Evolutionary conservation across 1,140 invertebrate species (phyloP).

Genomic region (Caenorhabditis briggsae): DNA sequence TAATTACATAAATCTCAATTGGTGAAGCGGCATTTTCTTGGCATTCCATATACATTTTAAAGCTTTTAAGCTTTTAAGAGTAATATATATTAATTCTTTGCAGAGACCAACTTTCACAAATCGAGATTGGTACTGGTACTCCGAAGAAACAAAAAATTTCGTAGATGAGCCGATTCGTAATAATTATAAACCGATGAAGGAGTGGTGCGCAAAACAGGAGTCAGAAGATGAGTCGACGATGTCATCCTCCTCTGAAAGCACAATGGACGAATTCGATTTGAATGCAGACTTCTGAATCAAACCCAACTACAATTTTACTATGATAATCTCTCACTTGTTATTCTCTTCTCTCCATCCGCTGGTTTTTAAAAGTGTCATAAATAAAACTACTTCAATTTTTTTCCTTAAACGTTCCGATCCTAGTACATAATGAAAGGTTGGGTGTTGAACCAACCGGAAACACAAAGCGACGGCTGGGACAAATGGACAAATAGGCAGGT

Average conservation of each 20-base stretch:
- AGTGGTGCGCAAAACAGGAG: neutral
- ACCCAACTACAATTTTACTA: too few species aligned
- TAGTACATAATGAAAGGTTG: constrained; percentile 49
- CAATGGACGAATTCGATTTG: constrained; percentile 12
- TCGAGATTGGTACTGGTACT: constrained; percentile 40
- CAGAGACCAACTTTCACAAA: constrained; percentile 26
- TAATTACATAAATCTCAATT: too few species aligned
- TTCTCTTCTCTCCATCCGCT: neutral
- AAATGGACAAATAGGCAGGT: constrained; percentile 51
- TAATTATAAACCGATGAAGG: too few species aligned
- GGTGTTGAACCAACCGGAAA: constrained; percentile 51
- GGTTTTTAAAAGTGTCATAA: neutral
- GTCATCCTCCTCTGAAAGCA: too few species aligned
- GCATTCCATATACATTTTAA: too few species aligned
- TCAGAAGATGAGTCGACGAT: neutral
- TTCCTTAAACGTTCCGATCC: neutral
- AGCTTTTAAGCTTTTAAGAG: too few species aligned
- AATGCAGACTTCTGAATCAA: constrained; percentile 2
- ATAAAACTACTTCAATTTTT: neutral
- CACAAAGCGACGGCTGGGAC: constrained; percentile 31
- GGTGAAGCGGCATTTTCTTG: too few species aligned
- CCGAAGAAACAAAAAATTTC: constrained; percentile 6
- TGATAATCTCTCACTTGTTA: neutral
- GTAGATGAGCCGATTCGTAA: neutral
- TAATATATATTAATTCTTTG: neutral